Conservation (phyloP, 2,797 vertebrate genomes). For the Crax fasciolata region DNA sequence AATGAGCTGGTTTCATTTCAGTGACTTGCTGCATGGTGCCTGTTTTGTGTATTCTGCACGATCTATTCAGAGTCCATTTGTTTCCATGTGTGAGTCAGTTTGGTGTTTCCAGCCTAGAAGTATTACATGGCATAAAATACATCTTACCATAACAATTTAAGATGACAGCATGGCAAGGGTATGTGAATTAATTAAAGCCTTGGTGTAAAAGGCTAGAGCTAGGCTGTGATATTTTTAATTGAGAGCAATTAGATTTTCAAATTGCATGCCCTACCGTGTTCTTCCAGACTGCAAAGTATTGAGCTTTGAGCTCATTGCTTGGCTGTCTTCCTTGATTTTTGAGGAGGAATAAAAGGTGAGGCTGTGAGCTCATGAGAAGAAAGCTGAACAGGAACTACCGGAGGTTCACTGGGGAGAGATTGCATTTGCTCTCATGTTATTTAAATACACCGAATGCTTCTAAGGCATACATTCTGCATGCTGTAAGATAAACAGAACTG, state of each 20-base stretch:
- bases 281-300: neutral
- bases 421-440: neutral
- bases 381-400: neutral
- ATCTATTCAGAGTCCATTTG: neutral
- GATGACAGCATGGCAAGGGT: neutral
- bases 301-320: neutral
- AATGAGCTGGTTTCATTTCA: neutral
- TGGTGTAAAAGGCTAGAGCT: neutral
- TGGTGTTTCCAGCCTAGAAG: neutral
- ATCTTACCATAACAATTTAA: neutral
- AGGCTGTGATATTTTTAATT: neutral
- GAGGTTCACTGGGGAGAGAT: neutral
- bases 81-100: neutral
- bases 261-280: neutral
- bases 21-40: neutral
- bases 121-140: neutral
- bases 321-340: neutral
- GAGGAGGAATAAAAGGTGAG: neutral
- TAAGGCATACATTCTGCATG: neutral
- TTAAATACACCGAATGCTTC: neutral
- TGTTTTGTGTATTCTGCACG: neutral
- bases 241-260: neutral
- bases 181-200: neutral
- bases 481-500: neutral
- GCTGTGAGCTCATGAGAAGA: neutral